Base-by-base conservation (phyloP, 2,797 vertebrate genomes). In the Myripristis jacobus region DNA sequence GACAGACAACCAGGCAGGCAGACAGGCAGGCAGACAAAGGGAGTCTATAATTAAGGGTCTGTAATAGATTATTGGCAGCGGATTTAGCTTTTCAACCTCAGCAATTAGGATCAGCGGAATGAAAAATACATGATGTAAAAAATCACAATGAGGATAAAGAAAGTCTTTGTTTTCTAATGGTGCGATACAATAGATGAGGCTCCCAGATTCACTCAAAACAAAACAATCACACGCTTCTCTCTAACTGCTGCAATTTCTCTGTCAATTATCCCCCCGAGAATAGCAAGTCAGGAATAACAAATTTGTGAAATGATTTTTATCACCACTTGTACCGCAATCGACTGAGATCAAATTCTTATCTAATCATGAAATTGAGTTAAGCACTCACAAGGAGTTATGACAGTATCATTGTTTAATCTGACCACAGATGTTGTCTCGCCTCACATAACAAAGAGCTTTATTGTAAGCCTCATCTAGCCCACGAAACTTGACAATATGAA, bases 61-160 rank as follows among this genome's bases (percentile, higher is more conserved):
- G 12, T 53, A 53, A 66, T 66, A 34, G 52, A 64, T 69, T 62
- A 66, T 46, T 81, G 53, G 52, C 22, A 34, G 68, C 16, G 0
- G n/a, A 22, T 66, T n/a, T 21, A 15, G 16, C 19, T 61, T 4
- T 63, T 66, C 43, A 66, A 57, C 13, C 38, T 2, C 44, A 62
- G 54, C 61, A 57, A 43, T 18, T 43, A 21, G 48, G 53, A 63
- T 53, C 34, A 64, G 50, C 36, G 59, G 41, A 55, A 44, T 52
- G 50, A 80, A 65, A 69, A 63, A 60, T 69, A 25, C 36, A 21
- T 22, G 10, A 18, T 47, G 56, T 43, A 12, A 27, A n/a, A 34
- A 73, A 38, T 75, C 36, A 54, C 1, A 15, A 2, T 43, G 54
- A 61, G 74, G 15, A 58, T 41, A 50, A 73, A 72, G 55, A 60